Base-by-base conservation (phyloP, 2,113 vertebrate genomes). In the Calonectris borealis region DNA sequence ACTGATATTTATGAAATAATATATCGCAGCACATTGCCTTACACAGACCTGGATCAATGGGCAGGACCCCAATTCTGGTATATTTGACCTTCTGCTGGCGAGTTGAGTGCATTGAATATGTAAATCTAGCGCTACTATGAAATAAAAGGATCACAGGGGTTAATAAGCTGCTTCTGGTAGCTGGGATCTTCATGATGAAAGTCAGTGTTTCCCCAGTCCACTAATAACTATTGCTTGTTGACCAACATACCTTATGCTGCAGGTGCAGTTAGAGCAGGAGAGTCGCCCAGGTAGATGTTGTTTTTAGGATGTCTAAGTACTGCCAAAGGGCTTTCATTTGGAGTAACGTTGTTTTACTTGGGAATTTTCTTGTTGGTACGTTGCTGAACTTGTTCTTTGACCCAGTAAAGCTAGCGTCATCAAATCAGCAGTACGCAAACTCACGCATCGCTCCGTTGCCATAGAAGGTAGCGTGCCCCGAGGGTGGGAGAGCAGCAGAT, bases 401-500 rank as follows among this genome's bases (percentile, higher is more conserved):
- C 27, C 20, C 18, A 13, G 52, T 9, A 52, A 46, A 46, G 10
- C 32, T 21, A 4, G 26, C 0, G 0, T 14, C 4, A 3, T 66
- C 31, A 16, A 10, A n/a, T 31, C 36, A 24, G 52, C 52, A 51
- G 52, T 31, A 29, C 2, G 3, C 42, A 13, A 12, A 4, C 36
- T 31, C 12, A 1, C 15, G 2, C 11, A 0, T 55, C 5, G 0
- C 17, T 52, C 29, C 1, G 0, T 26, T 32, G 24, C 22, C 0
- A 1, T 24, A 25, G 42, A 20, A 44, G 27, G 25, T 32, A 10
- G 15, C 1, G 27, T 36, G 18, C 11, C 29, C 21, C 3, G 1
- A 21, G 29, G 38, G 60, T 22, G 42, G 49, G 48, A 52, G 58
- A 58, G 27, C 71, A 54, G 60, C 66, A 34, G 44, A 4, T 55